phyloP scores from a whole-genome alignment of 2,797 vertebrate species.

The Tragelaphus oryx region DNA sequence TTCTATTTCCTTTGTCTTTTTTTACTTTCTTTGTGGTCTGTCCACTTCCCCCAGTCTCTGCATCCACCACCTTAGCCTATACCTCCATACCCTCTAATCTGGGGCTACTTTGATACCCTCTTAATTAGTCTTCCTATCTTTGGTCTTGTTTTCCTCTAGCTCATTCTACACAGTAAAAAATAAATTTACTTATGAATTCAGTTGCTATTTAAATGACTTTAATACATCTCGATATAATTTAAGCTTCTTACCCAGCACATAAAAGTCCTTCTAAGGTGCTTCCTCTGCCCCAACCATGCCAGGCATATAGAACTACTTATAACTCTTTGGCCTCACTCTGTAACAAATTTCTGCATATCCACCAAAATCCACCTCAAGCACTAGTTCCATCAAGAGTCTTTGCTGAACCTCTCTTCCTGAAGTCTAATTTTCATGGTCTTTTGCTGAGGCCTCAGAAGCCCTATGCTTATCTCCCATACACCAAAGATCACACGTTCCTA shows the following conservation, averaged over 20 bases:
- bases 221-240: not conserved
- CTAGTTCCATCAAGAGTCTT: not conserved
- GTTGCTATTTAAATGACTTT: slow-evolving; percentile 6
- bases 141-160: not conserved
- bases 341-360: not conserved
- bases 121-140: not conserved
- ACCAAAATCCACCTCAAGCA: not conserved
- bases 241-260: not conserved
- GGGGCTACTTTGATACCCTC: not conserved
- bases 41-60: not conserved
- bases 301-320: not conserved
- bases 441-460: not conserved
- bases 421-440: not conserved
- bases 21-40: not conserved
- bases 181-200: slow-evolving; percentile 30
- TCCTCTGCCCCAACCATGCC: not conserved
- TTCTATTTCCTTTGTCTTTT: not conserved
- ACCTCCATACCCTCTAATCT: not conserved
- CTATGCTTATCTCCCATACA: not conserved
- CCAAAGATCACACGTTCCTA: not conserved
- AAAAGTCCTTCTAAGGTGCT: not conserved
- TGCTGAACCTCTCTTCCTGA: not conserved
- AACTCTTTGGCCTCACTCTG: not conserved
- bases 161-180: not conserved
- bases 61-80: not conserved